phyloP scores from a whole-genome alignment of 2,888 invertebrate species.

The Plebejus argus region DNA sequence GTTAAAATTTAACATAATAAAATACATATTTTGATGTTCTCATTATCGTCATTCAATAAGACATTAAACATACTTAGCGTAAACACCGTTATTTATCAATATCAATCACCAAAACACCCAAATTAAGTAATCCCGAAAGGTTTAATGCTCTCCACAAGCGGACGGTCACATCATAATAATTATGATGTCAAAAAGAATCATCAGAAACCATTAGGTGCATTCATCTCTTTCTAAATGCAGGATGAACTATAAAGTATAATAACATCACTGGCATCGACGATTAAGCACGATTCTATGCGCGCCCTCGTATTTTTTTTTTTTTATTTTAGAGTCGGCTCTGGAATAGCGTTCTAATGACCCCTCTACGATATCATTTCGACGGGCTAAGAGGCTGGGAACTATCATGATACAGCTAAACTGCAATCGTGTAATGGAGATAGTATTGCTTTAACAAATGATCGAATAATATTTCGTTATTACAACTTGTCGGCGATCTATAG shows the following conservation, averaged over 20 bases:
- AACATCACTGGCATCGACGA: conserved; percentile 62
- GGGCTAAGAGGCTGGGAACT: conserved; percentile 54
- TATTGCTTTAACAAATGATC: conserved; percentile 39
- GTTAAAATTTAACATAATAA: neutral
- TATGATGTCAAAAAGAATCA: conserved; percentile 75
- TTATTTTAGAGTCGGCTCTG: conserved; percentile 47
- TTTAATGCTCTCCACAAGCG: conserved; percentile 39
- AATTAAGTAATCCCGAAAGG: conserved; percentile 21
- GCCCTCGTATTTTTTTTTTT: conserved; percentile 73
- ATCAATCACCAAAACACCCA: conserved; percentile 28
- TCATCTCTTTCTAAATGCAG: conserved; percentile 60
- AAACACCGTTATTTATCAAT: neutral
- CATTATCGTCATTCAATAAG: neutral
- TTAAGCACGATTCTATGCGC: conserved; percentile 80
- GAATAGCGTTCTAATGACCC: conserved; percentile 55
- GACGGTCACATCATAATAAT: conserved; percentile 59
- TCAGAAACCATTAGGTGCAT: conserved; percentile 51
- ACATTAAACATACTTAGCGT: neutral
- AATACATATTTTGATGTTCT: neutral
- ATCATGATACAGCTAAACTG: conserved; percentile 62
- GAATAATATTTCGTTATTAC: conserved; percentile 32
- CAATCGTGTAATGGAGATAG: conserved; percentile 53
- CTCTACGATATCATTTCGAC: conserved; percentile 56
- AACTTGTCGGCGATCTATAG: conserved; percentile 31
- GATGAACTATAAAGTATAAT: conserved; percentile 49